Base-by-base conservation (phyloP, 1,140 invertebrate species). In the Pogonognathellus flavescens region DNA sequence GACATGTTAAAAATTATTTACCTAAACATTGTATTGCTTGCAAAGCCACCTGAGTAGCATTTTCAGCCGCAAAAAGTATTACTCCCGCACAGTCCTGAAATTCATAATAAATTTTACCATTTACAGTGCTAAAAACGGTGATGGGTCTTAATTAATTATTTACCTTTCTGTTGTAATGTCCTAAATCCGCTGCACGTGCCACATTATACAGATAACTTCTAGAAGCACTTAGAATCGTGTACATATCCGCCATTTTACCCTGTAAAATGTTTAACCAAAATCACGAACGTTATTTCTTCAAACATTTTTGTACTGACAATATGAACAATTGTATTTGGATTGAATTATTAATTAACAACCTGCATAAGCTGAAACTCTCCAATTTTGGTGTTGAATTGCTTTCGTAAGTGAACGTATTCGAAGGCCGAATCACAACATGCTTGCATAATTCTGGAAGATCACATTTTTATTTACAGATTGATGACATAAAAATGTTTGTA, bases 171-270 rank as follows among this genome's bases (percentile, higher is more conserved):
- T 94, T 96, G 7, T 93, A 90, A 76, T 94, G 92, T 0, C 96
- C 97, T 0, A 92, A 92, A 90, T 98, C 97, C 88, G 94, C 94
- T 13, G 97, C 94, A 89, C 93, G 93, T 3, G 97, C 98, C 14
- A 99, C 95, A 88, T 93, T 95, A 90, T 99, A 99, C 5, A 99
- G 90, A 90, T 99, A 99, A 87, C 95, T 95, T 76, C 98, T 93
- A 88, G 94, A 95, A 0, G 95, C 94, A 89, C 93, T 95, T 84
- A 99, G 90, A 16, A 92, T 94, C 13, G 95, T 96, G 89, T 99
- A 99, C 98, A 99, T 99, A 89, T 99, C 97, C 0, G 98, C 98
- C 91, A 99, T 94, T 93, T 99, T 99, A 4, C 94, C 96, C 95
- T 99, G 89, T 85, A 92, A 81, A 92, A 82, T 87, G 87, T 9